Conservation (phyloP, 2,888 invertebrate genomes). For the Yponomeuta evonymella region DNA sequence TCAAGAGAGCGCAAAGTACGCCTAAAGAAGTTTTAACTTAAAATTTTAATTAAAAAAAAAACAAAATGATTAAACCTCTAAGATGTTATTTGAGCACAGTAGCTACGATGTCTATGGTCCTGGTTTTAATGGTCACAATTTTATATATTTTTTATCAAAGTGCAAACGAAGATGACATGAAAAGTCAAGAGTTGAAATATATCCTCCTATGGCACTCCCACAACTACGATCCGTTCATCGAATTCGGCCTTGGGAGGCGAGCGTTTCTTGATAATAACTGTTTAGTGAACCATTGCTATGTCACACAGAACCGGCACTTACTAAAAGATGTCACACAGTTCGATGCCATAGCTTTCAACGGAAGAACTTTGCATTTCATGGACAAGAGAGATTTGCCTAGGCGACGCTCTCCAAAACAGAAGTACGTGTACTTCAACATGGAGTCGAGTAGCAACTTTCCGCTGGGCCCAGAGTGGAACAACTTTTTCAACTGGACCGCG, state of each 20-base stretch:
- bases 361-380: constrained; percentile 35
- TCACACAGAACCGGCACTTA: constrained; percentile 41
- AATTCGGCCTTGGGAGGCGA: constrained; percentile 44
- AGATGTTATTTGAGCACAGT: no score
- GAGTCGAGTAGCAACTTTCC: constrained; percentile 62
- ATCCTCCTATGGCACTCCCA: constrained; percentile 50
- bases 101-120: no score
- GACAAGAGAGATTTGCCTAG: constrained; percentile 33
- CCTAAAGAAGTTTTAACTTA: no score
- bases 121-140: no score
- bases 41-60: no score
- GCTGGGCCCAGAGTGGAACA: constrained; percentile 41
- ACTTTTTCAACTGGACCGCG: constrained; percentile 63
- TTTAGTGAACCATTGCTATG: constrained; percentile 49
- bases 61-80: no score
- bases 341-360: constrained; percentile 57
- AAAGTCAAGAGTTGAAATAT: neutral
- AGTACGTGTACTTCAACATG: constrained; percentile 57
- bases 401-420: constrained; percentile 43
- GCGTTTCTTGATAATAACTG: constrained; percentile 55
- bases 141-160: no score
- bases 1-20: no score
- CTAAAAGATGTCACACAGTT: constrained; percentile 46
- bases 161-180: neutral
- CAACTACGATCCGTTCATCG: constrained; percentile 47